phyloP scores from a whole-genome alignment of 2,888 invertebrate species.

The Xestia c-nigrum region DNA sequence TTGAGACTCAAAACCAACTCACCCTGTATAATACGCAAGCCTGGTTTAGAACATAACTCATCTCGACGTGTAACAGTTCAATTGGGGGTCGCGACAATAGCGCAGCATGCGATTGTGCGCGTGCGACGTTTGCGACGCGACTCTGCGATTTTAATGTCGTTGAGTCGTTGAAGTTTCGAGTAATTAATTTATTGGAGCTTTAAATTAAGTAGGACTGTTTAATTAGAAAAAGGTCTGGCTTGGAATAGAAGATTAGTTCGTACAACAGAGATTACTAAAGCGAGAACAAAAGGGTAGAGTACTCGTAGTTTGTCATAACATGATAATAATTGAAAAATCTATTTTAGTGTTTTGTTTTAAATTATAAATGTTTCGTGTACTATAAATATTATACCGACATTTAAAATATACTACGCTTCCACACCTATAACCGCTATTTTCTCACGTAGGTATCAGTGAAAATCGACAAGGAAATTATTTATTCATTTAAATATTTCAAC shows the following conservation, averaged over 20 bases:
- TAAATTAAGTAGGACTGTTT: conserved; percentile 23
- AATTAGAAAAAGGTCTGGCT: conserved; percentile 16
- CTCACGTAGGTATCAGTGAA: too few species aligned
- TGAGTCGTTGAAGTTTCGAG: conserved; percentile 63
- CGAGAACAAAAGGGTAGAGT: neutral
- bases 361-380: neutral
- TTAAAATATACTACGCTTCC: neutral
- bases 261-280: neutral
- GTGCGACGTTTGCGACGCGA: conserved; percentile 73
- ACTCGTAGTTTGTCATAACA: neutral
- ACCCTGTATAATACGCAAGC: conserved; percentile 70
- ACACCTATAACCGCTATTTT: neutral
- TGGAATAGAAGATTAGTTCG: neutral
- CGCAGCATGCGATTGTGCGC: conserved; percentile 79
- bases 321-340: neutral
- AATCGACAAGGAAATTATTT: neutral
- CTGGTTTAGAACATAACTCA: conserved; percentile 86
- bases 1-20: conserved; percentile 30
- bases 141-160: conserved; percentile 70
- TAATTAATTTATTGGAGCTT: conserved; percentile 56
- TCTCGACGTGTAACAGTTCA: conserved; percentile 86
- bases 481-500: neutral
- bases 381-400: neutral
- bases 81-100: conserved; percentile 87
- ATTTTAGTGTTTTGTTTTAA: neutral